These are phyloP conservation scores for Bradynema listronoti DNA, from an alignment of 1,140 invertebrate genomes.

Conservation along the genomic window DNA sequence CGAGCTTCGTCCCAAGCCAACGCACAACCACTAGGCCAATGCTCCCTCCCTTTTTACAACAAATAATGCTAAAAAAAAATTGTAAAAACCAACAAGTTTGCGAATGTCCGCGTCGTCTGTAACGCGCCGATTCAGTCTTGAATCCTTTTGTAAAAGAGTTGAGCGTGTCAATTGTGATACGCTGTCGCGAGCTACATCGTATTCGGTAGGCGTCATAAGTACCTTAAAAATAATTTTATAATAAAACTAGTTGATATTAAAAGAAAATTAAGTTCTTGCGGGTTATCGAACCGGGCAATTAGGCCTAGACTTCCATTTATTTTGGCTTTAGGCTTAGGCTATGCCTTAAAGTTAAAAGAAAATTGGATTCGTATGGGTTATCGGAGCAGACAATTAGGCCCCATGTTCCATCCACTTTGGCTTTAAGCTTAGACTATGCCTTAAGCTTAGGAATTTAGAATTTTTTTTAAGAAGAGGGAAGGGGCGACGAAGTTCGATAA, in stretches of 20 bases:
- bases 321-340: no score
- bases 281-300: no score
- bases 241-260: no score
- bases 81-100: slow-evolving; percentile 1
- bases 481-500: background rate
- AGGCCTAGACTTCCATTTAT: no score
- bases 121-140: slow-evolving; percentile 11
- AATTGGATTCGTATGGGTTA: no score
- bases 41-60: background rate
- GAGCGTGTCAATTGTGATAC: slow-evolving; percentile 30
- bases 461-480: background rate
- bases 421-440: background rate
- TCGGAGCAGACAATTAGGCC: no score
- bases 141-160: slow-evolving; percentile 28
- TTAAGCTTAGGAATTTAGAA: background rate
- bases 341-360: no score
- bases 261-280: no score
- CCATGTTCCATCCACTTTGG: background rate
- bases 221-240: no score
- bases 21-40: background rate
- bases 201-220: slow-evolving; percentile 51
- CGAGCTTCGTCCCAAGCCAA: no score
- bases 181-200: slow-evolving; percentile 41
- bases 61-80: slow-evolving; percentile 7
- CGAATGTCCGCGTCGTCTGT: background rate